Evolutionary conservation across 2,888 invertebrate genomes (phyloP).

Genomic region (Zygothrica quintamaculata): DNA sequence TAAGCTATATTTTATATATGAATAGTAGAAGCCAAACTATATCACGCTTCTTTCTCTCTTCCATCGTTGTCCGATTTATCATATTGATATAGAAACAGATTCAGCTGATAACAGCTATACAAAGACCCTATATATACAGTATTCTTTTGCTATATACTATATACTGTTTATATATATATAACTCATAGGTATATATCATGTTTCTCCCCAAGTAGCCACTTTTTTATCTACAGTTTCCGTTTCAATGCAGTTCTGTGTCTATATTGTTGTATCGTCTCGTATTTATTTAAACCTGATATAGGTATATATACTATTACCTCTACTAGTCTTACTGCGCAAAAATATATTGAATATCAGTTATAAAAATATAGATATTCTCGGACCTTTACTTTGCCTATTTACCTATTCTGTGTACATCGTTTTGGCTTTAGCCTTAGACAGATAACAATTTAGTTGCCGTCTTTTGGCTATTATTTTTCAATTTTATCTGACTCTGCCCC

Average conservation of each 20-base stretch:
- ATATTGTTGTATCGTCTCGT: slow-evolving; percentile 5
- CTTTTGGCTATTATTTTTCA: slow-evolving; percentile 19
- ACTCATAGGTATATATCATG: slow-evolving; percentile 3
- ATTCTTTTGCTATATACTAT: no score
- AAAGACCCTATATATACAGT: no score
- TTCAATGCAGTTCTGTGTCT: slow-evolving; percentile 29
- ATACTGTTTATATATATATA: background rate
- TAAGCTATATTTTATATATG: no score
- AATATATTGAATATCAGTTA: background rate
- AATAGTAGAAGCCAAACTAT: no score
- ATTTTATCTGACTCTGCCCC: slow-evolving; percentile 50
- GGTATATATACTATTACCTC: background rate
- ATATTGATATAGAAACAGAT: background rate
- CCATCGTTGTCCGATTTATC: background rate
- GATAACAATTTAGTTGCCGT: slow-evolving; percentile 30
- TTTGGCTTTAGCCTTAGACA: slow-evolving; percentile 2
- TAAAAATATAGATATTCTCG: background rate
- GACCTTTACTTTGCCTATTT: background rate
- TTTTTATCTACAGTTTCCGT: slow-evolving; percentile 13
- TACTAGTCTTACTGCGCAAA: no score
- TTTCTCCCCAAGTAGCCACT: slow-evolving; percentile 12
- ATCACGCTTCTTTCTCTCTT: background rate
- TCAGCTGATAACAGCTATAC: no score
- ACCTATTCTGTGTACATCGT: slow-evolving; percentile 14
- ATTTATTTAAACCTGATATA: background rate